These are phyloP conservation scores for Lepisosteus osseus DNA, from an alignment of 2,113 vertebrate species.

Conservation along the genomic window DNA sequence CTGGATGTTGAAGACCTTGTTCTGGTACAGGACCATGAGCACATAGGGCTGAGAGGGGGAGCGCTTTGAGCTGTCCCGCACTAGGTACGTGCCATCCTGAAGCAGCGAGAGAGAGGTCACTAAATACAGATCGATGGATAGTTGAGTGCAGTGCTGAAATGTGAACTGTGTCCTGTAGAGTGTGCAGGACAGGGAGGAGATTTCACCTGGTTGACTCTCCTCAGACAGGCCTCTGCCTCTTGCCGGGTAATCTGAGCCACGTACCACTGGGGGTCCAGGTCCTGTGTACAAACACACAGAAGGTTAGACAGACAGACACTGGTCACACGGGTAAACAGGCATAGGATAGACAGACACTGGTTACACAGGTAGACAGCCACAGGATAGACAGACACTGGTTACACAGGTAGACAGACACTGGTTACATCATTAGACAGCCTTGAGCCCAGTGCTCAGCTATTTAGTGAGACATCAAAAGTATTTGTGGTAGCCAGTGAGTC, in stretches of 20 bases:
- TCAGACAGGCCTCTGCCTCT: conserved; percentile 81
- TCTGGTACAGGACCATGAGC: conserved; percentile 88
- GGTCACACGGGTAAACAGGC: too few relatives aligned
- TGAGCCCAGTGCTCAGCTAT: too few relatives aligned
- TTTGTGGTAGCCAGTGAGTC: too few relatives aligned
- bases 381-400: too few relatives aligned
- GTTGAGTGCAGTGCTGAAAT: too few relatives aligned
- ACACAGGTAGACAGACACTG: neutral
- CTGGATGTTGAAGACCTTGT: conserved; percentile 94
- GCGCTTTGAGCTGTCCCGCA: conserved; percentile 87
- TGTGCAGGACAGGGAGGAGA: neutral
- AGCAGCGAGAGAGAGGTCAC: conserved; percentile 19
- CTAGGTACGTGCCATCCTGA: conserved; percentile 89
- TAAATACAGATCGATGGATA: too few relatives aligned
- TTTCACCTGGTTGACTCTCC: conserved; percentile 76
- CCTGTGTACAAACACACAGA: conserved; percentile 39
- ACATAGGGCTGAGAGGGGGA: conserved; percentile 78
- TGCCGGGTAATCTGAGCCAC: conserved; percentile 72
- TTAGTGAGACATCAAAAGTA: too few relatives aligned
- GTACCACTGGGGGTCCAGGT: conserved; percentile 76
- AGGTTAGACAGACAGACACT: neutral
- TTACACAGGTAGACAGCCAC: too few relatives aligned
- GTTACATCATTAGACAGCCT: neutral
- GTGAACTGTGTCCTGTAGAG: neutral
- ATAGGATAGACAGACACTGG: neutral